Base-by-base conservation (phyloP, 2,888 invertebrate species). In the Anodontia alba region DNA sequence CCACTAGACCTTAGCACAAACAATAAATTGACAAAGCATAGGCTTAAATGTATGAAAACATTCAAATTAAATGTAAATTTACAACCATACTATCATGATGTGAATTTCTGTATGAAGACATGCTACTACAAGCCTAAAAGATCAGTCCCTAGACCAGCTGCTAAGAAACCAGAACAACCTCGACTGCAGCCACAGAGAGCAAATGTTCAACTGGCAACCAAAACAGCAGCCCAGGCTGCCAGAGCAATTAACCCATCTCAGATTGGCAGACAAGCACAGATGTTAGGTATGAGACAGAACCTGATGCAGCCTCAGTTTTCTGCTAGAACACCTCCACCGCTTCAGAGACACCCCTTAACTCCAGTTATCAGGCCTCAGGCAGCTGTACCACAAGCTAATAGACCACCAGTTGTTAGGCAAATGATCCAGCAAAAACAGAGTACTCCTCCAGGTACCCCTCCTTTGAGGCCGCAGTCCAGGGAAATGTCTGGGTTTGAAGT, bases 1-100 rank as follows among this genome's bases (percentile, higher is more conserved):
- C 97, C 98, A 0, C 98, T 98, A 93, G 98, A 99, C 94, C 98
- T 98, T 90, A 98, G 98, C 92, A 97, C 98, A 75, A 98, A 98
- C 95, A 97, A 97, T 38, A 98, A 98, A 95, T 95, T 98, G 89
- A 97, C 97, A 0, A 96, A 98, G 51, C 99, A 99, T 95, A 96
- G 97, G 87, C 96, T 97, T 81, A 97, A 97, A 1, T 99, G 99
- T 95, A 96, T 96, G 57, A 98, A 98, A 94, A 97, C 97, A 93
- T 98, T 98, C 95, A 97, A 97, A 93, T 97, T 98, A 0, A 98
- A 98, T 87, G 95, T 96, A 67, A 98, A 99, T 95, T 95, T 95
- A 88, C 96, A 97, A 88, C 98, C 98, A 7, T 87, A 89, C 78
- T 90, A 90, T 43, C 88, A 90, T 49, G 92, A 93, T 82, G 89